A percentile compares a stretch with the other conserved stretches of the same genome.
Conservation (phyloP, 2,888 invertebrate genomes). For the Pseudococcus jackbeardsleyi region DNA sequence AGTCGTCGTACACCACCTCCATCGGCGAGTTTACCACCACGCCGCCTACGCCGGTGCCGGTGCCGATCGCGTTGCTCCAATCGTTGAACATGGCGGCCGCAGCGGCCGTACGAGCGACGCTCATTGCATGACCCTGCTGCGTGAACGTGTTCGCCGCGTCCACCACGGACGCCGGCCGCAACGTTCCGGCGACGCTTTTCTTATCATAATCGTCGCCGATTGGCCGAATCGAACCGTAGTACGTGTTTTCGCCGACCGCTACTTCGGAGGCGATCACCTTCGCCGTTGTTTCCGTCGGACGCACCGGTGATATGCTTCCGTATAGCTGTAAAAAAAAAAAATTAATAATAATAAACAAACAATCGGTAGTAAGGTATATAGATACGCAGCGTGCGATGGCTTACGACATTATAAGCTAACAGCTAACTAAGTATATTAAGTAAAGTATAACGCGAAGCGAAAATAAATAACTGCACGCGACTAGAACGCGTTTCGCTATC, state of each 20-base stretch:
- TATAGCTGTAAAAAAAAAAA: constrained; percentile 33
- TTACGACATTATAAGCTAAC: not conserved
- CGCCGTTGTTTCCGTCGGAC: constrained; percentile 55
- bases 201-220: constrained; percentile 54
- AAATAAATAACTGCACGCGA: not conserved
- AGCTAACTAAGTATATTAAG: too few relatives aligned
- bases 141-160: not conserved
- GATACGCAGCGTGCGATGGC: not conserved
- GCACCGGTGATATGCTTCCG: constrained; percentile 46
- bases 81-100: not conserved
- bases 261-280: constrained; percentile 65
- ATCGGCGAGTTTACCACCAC: not conserved
- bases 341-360: not conserved
- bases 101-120: not conserved
- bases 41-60: not conserved
- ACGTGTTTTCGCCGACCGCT: constrained; percentile 65
- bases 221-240: constrained; percentile 66
- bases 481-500: not conserved
- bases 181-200: constrained; percentile 57
- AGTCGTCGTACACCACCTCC: constrained; percentile 60
- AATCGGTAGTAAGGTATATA: not conserved
- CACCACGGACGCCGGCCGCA: constrained; percentile 18
- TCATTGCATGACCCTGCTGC: not conserved
- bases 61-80: not conserved
- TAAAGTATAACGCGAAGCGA: too few relatives aligned